These are phyloP conservation scores for Penaeus vannamei DNA, from an alignment of 1,140 invertebrate species.

Conservation along the genomic window DNA sequence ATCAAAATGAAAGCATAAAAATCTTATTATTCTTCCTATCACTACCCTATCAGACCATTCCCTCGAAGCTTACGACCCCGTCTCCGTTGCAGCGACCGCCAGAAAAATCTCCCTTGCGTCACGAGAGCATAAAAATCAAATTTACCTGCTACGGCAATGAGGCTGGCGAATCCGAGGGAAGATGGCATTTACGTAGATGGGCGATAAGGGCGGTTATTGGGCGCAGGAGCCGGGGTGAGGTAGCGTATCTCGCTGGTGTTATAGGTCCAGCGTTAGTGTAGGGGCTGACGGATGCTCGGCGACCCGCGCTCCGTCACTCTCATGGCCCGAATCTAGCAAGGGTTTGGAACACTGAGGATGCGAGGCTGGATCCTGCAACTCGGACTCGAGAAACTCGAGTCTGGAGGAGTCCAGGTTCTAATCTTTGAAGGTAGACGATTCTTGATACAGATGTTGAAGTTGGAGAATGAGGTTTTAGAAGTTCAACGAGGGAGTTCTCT, in stretches of 20 bases:
- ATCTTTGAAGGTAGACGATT: too few relatives aligned
- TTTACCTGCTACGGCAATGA: slow-evolving; percentile 16
- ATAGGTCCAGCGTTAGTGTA: slow-evolving; percentile 16
- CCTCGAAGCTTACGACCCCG: slow-evolving; percentile 31
- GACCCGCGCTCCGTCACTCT: background rate
- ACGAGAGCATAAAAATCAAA: background rate
- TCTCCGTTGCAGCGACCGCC: background rate
- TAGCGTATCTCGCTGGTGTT: background rate
- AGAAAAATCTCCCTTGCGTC: slow-evolving; percentile 26
- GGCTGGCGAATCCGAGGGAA: background rate
- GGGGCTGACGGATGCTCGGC: background rate
- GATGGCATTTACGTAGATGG: background rate
- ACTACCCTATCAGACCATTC: slow-evolving; percentile 42
- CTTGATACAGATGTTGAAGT: too few relatives aligned
- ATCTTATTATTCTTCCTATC: slow-evolving; percentile 49
- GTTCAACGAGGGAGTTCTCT: too few relatives aligned
- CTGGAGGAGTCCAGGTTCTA: too few relatives aligned
- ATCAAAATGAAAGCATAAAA: slow-evolving; percentile 61
- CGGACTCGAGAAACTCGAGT: too few relatives aligned
- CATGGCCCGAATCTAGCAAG: too few relatives aligned
- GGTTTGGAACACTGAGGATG: too few relatives aligned
- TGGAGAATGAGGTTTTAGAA: too few relatives aligned
- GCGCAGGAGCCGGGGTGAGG: background rate
- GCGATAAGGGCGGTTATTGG: background rate
- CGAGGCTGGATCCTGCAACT: too few relatives aligned